Evolutionary conservation across 2,113 vertebrate genomes (phyloP), one percentile per base, ranked within the genome.

Genomic region (Leptobrachium leishanense): DNA sequence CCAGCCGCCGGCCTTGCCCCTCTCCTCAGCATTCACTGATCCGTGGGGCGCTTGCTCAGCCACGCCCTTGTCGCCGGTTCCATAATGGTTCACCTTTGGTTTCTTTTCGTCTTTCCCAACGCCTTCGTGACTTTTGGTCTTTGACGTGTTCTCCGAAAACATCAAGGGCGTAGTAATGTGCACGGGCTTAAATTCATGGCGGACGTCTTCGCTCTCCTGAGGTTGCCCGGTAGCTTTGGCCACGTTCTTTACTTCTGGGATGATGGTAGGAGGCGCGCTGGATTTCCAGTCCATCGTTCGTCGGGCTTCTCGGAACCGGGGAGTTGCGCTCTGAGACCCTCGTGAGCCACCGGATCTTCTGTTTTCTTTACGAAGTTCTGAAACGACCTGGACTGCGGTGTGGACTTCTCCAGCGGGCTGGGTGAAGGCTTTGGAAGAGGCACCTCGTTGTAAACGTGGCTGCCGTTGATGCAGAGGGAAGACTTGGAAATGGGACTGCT

Each of bases 381-480:
- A 11, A 93, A 88, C 39, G 95, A 94, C 76, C 87, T 73, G 0
- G 95, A 86, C 0, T 89, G 80, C 0, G 92, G 88, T 0, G 91
- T 83, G 0, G 92, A 88, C 83, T 88, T 90, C 0, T 90, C 91
- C 7, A 92, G 79, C 69, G 85, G 82, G 62, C 90, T 85, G 77
- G 82, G 82, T 0, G 91, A 88, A 53, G 87, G 86, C 85, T 20
- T 79, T 10, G 82, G 90, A 2, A 82, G 81, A 1, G 80, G 82
- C 72, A 85, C 84, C 59, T 91, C 92, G 0, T 84, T 82, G 88
- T 96, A 94, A 8, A 94, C 84, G 39, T 98, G 95, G 91, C 95
- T 96, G 81, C 96, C 96, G 0, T 98, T 98, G 85, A 96, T 90
- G 50, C 93, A 95, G n/a, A 95, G 88, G 0, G 91, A 91, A 1